Conservation (phyloP, 2,797 vertebrate genomes). For the Kryptopterus vitreolus region DNA sequence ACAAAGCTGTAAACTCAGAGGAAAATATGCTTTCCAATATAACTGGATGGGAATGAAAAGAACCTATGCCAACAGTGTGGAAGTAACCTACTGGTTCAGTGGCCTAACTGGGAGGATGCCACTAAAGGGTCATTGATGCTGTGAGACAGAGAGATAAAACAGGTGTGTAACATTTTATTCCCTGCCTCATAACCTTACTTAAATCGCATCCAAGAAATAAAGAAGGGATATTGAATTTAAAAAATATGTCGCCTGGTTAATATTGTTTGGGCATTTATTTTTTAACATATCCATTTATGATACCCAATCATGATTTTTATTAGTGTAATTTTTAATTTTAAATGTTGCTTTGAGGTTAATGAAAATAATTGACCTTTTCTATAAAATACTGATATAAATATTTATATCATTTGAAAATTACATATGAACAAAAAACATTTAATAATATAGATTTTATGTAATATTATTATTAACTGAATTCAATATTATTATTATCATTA, state of each 20-base stretch:
- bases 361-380: no score
- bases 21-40: constrained; percentile 31
- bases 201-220: not conserved
- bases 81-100: constrained; percentile 24
- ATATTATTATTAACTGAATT: no score
- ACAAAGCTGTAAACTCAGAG: constrained; percentile 39
- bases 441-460: no score
- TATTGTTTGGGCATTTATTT: not conserved
- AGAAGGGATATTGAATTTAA: not conserved
- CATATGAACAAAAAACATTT: no score
- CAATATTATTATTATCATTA: no score
- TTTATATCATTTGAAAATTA: no score
- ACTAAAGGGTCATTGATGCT: constrained; percentile 4
- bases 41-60: constrained; percentile 22
- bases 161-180: constrained; percentile 2
- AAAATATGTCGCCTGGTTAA: not conserved
- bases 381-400: no score
- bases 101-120: constrained; percentile 20
- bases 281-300: no score
- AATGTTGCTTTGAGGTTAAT: no score
- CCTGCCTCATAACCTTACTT: not conserved
- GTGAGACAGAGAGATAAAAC: not conserved
- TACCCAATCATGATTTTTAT: no score
- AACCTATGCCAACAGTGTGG: constrained; percentile 28
- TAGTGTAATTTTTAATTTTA: no score